phyloP scores from a whole-genome alignment of 1,140 invertebrate genomes.

The Drosophila nigrodunni region DNA sequence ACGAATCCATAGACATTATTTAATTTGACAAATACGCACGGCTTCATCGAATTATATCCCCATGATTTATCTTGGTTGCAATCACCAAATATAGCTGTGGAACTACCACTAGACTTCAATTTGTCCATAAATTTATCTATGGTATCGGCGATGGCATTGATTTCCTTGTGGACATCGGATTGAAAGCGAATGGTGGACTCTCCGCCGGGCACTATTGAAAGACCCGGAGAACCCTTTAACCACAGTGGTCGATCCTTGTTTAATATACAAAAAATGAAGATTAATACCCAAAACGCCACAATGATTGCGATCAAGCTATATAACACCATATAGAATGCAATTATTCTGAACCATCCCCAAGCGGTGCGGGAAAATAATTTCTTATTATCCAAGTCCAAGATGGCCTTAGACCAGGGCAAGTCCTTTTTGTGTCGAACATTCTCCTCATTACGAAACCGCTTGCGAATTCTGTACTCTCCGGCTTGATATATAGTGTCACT shows the following conservation, averaged over 20 bases:
- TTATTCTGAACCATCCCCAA: slow-evolving; percentile 48
- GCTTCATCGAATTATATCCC: slow-evolving; percentile 39
- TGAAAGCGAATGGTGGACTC: neutral
- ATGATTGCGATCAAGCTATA: slow-evolving; percentile 8
- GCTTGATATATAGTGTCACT: slow-evolving; percentile 32
- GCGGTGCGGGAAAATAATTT: slow-evolving; percentile 42
- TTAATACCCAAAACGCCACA: neutral
- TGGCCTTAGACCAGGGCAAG: slow-evolving; percentile 55
- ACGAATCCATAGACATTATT: slow-evolving; percentile 46
- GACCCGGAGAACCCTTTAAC: slow-evolving; percentile 39
- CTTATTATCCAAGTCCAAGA: slow-evolving; percentile 51
- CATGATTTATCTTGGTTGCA: slow-evolving; percentile 51
- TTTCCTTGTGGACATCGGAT: neutral
- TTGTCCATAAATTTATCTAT: slow-evolving; percentile 32
- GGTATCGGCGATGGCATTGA: slow-evolving; percentile 30
- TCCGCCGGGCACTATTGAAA: slow-evolving; percentile 47
- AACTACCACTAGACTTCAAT: slow-evolving; percentile 1
- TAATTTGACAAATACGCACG: slow-evolving; percentile 55
- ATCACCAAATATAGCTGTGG: slow-evolving; percentile 14
- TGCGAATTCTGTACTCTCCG: slow-evolving; percentile 48
- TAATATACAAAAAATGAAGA: slow-evolving; percentile 9
- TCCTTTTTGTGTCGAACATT: slow-evolving; percentile 31
- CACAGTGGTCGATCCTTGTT: neutral
- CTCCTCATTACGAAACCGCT: slow-evolving; percentile 53
- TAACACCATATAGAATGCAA: slow-evolving; percentile 46